A percentile compares a stretch with the other conserved stretches of the same genome.
These are phyloP conservation scores for Danio rerio DNA, from an alignment of 2,113 vertebrate genomes.

Conservation along the genomic window GRCz12tu NC_133183.1:35067001-35067500, in stretches of 20 bases:
- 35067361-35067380: slow-evolving; percentile 50
- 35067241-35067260: slow-evolving; percentile 54
- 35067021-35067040: neutral
- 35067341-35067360: slow-evolving; percentile 50
- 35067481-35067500: neutral
- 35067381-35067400: neutral
- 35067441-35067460: neutral
- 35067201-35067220: neutral
- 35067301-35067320: slow-evolving; percentile 55
- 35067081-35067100: neutral
- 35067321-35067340: slow-evolving; percentile 60
- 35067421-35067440: neutral
- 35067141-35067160: neutral
- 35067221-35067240: slow-evolving; percentile 61
- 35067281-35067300: slow-evolving; percentile 50
- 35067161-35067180: neutral
- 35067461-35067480: neutral
- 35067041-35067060: neutral
- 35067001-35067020: neutral
- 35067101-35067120: neutral
- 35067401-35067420: neutral
- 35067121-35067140: neutral
- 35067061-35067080: neutral
- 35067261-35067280: slow-evolving; percentile 59
- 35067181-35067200: neutral